phyloP scores from a whole-genome alignment of 2,797 vertebrate genomes.

The Saguinus oedipus region DNA sequence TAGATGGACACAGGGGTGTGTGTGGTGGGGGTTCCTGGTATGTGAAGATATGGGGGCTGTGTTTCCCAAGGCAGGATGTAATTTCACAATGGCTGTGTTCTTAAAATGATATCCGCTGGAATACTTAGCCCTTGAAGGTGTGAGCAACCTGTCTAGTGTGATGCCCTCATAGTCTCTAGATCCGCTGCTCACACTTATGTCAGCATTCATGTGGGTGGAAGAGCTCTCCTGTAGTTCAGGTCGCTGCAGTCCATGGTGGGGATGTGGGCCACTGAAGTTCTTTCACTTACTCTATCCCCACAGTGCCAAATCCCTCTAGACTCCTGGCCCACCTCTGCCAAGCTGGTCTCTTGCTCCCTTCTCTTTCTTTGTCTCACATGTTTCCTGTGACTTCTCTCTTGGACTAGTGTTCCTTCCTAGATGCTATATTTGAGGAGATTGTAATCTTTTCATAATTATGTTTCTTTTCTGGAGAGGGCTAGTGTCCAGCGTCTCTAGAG shows the following conservation, averaged over 20 bases:
- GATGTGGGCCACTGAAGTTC: neutral
- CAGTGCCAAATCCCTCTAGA: neutral
- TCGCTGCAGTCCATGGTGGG: neutral
- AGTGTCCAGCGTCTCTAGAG: neutral
- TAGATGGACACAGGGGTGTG: neutral
- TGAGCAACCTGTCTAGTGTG: neutral
- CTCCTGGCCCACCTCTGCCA: neutral
- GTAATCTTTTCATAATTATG: neutral
- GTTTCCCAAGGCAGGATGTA: neutral
- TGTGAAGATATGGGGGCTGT: neutral
- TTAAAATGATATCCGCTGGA: neutral
- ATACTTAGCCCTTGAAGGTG: neutral
- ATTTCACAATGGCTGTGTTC: neutral
- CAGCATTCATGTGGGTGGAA: neutral
- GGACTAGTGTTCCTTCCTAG: neutral
- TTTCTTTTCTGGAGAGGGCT: neutral
- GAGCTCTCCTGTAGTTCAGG: neutral
- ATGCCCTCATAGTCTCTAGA: neutral
- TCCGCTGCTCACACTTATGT: neutral
- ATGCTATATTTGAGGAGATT: neutral
- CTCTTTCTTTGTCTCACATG: neutral
- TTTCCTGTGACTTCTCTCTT: neutral
- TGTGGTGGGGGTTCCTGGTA: neutral
- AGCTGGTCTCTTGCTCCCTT: neutral
- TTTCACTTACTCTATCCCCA: neutral